phyloP scores from a whole-genome alignment of 2,113 vertebrate genomes.

The Chrysochloris asiatica region DNA sequence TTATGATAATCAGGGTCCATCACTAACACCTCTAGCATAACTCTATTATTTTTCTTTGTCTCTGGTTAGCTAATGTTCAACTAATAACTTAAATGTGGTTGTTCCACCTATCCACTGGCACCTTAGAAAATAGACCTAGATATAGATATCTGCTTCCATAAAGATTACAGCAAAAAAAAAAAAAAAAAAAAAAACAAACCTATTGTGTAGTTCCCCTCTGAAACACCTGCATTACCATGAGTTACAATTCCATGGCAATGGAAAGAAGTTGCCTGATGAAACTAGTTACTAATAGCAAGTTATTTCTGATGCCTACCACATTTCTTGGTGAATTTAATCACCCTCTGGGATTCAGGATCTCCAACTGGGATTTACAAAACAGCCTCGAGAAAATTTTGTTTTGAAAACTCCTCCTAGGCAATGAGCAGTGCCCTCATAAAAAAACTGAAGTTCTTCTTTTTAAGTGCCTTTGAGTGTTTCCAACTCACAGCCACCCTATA shows the following conservation, averaged over 20 bases:
- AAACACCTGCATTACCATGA: not conserved
- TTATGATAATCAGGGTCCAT: not conserved
- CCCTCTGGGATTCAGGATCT: not conserved
- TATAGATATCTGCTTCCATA: too few species aligned
- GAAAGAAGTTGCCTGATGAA: not conserved
- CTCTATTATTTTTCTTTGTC: not conserved
- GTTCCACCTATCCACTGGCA: not conserved
- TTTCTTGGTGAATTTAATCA: not conserved
- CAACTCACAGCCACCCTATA: too few species aligned
- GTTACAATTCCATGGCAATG: not conserved
- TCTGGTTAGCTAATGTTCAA: not conserved
- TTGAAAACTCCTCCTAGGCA: not conserved
- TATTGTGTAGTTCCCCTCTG: not conserved
- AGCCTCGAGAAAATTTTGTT: not conserved
- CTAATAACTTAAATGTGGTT: not conserved
- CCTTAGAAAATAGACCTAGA: not conserved
- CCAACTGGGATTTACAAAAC: not conserved
- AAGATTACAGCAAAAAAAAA: not conserved
- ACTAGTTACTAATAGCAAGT: too few species aligned
- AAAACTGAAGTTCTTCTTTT: too few species aligned
- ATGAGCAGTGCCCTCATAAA: not conserved
- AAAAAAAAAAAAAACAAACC: too few species aligned
- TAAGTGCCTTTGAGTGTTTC: too few species aligned
- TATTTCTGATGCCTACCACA: not conserved
- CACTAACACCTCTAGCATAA: not conserved